A percentile compares a stretch with the other conserved stretches of the same genome.
phyloP scores from a whole-genome alignment of 2,888 invertebrate species.

The Neria commutata region DNA sequence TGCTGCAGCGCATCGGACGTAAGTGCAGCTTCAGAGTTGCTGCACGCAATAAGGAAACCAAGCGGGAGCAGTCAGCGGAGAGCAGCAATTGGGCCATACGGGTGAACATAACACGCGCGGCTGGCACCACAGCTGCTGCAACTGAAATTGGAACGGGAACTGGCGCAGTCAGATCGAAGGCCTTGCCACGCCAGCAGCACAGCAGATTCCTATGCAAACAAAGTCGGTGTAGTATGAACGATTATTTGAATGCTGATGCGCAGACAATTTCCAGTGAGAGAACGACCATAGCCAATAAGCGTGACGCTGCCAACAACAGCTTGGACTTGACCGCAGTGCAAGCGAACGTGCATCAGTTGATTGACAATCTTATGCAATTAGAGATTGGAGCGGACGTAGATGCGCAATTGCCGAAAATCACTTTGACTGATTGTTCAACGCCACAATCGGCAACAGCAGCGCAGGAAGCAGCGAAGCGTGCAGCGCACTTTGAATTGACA shows the following conservation, averaged over 20 bases:
- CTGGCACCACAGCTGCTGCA: conserved; percentile 2
- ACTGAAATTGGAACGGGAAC: background rate
- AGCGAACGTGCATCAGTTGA: conserved; percentile 43
- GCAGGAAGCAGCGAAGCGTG: background rate
- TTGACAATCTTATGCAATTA: conserved; percentile 48
- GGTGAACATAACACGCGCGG: conserved; percentile 46
- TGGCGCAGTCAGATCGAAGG: background rate
- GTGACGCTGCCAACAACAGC: background rate
- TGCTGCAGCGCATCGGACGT: conserved; percentile 3
- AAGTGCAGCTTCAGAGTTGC: conserved; percentile 10
- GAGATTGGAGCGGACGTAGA: conserved; percentile 44
- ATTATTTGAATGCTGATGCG: conserved; percentile 35
- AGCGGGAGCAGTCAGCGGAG: background rate
- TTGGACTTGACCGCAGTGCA: background rate
- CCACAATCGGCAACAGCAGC: conserved; percentile 16
- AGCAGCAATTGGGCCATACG: conserved; percentile 41
- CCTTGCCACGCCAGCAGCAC: background rate
- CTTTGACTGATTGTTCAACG: conserved; percentile 54
- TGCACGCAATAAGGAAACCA: conserved; percentile 19
- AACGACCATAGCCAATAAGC: conserved; percentile 25
- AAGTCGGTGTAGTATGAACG: conserved; percentile 39
- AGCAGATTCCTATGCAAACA: background rate
- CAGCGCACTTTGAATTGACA: no score
- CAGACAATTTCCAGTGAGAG: background rate
- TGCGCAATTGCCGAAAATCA: conserved; percentile 51